Percentiles rank a stretch among this genome's conserved stretches.
Evolutionary conservation across 2,113 vertebrate species (phyloP).

Genomic region (Pardalotus punctatus): DNA sequence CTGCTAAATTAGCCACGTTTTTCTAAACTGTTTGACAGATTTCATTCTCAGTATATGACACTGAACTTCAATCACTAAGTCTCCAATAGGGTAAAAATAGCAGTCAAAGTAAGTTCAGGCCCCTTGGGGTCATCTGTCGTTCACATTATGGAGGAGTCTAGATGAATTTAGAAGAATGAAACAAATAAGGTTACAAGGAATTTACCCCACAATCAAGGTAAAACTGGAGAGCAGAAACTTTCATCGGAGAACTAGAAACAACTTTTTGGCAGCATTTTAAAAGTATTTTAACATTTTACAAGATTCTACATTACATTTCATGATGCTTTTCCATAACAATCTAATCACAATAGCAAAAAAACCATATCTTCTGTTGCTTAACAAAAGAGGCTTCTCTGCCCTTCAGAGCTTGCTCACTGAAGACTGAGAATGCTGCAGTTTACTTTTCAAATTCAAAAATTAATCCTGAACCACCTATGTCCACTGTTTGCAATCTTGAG

Average conservation of each 20-base stretch:
- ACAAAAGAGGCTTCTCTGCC: background rate
- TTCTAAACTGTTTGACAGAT: conserved; percentile 39
- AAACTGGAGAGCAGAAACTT: background rate
- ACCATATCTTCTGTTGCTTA: background rate
- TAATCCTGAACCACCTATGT: background rate
- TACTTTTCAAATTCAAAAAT: background rate
- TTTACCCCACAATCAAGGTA: background rate
- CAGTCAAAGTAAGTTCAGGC: background rate
- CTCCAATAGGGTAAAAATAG: background rate
- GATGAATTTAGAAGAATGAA: background rate
- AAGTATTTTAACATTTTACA: background rate
- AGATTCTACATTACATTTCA: background rate
- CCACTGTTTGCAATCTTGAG: background rate
- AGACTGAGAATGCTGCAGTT: background rate
- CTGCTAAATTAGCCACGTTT: conserved; percentile 38
- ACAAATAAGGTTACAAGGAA: background rate
- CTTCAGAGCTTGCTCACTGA: background rate
- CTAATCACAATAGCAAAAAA: background rate
- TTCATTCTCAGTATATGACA: conserved; percentile 17
- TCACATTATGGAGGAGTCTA: background rate
- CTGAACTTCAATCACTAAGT: conserved; percentile 4
- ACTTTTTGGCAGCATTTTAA: background rate
- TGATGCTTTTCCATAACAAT: background rate
- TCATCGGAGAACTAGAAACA: background rate
- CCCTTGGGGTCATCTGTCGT: background rate